Evolutionary conservation across 2,888 invertebrate species (phyloP).

Genomic region (Cotesia congregata): DNA sequence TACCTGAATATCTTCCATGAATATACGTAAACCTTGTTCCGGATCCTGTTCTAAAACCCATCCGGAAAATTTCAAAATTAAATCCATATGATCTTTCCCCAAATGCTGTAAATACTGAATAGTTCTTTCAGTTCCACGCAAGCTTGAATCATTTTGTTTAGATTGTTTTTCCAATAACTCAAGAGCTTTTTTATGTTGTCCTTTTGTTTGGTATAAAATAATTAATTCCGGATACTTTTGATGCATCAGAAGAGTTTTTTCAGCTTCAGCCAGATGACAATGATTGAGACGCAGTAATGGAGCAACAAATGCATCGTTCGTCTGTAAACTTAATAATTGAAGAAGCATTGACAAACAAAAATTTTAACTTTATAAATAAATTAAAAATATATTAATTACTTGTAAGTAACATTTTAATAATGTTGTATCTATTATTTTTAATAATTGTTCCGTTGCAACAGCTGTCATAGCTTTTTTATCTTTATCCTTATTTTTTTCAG

Average conservation of each 20-base stretch:
- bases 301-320: constrained; percentile 94
- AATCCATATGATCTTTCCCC: constrained; percentile 81
- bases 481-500: constrained; percentile 56
- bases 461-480: constrained; percentile 68
- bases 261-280: constrained; percentile 94
- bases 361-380: constrained; percentile 49
- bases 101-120: constrained; percentile 93
- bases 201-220: constrained; percentile 95
- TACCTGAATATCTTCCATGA: constrained; percentile 68
- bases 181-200: constrained; percentile 91
- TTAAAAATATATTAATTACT: constrained; percentile 71
- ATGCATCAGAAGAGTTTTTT: constrained; percentile 87
- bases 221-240: constrained; percentile 94
- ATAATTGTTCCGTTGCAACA: constrained; percentile 75
- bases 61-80: constrained; percentile 94
- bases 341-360: constrained; percentile 17
- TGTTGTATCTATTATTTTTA: constrained; percentile 97
- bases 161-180: constrained; percentile 87
- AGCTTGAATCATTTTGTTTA: constrained; percentile 80
- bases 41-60: constrained; percentile 92
- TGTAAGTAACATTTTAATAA: constrained; percentile 96
- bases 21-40: constrained; percentile 87
- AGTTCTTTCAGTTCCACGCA: constrained; percentile 86
- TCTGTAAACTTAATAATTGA: constrained; percentile 73
- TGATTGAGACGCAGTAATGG: constrained; percentile 91